phyloP scores from a whole-genome alignment of 2,113 vertebrate species.

The Salvelinus sp. region DNA sequence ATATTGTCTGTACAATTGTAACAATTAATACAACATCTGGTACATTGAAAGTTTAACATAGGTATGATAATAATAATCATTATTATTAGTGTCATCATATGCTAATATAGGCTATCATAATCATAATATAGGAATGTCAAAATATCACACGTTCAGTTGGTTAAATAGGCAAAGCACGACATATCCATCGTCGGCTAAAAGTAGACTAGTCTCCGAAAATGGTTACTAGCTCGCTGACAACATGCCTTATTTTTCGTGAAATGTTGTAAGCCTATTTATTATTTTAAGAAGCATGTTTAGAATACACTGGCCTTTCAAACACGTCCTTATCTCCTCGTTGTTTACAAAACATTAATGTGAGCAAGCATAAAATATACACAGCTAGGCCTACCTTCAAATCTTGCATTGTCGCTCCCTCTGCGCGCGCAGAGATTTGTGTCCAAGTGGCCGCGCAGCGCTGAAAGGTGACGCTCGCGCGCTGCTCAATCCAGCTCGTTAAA shows the following conservation, averaged over 20 bases:
- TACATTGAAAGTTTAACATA: not conserved
- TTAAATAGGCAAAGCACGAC: too few relatives aligned
- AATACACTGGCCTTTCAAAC: conserved; percentile 61
- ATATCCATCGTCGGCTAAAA: too few relatives aligned
- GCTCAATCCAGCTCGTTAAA: not conserved
- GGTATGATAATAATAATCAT: not conserved
- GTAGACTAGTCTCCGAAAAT: not conserved
- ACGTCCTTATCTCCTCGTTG: conserved; percentile 62
- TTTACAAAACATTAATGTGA: conserved; percentile 72
- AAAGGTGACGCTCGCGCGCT: not conserved
- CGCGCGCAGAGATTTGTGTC: conserved; percentile 10
- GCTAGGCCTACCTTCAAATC: conserved; percentile 37
- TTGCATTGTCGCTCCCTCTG: conserved; percentile 11
- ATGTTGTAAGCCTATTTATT: conserved; percentile 55
- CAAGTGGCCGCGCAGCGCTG: not conserved
- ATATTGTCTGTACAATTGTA: not conserved
- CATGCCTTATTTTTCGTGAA: conserved; percentile 33
- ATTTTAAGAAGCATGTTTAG: conserved; percentile 59
- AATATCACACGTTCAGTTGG: too few relatives aligned
- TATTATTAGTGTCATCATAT: too few relatives aligned
- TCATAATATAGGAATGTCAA: too few relatives aligned
- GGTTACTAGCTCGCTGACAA: conserved; percentile 16
- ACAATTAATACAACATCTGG: not conserved
- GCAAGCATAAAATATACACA: conserved; percentile 55
- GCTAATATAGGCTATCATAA: too few relatives aligned